These are phyloP conservation scores for Hydroisotoma schaefferi DNA, from an alignment of 2,888 invertebrate species.

Conservation along the genomic window DNA sequence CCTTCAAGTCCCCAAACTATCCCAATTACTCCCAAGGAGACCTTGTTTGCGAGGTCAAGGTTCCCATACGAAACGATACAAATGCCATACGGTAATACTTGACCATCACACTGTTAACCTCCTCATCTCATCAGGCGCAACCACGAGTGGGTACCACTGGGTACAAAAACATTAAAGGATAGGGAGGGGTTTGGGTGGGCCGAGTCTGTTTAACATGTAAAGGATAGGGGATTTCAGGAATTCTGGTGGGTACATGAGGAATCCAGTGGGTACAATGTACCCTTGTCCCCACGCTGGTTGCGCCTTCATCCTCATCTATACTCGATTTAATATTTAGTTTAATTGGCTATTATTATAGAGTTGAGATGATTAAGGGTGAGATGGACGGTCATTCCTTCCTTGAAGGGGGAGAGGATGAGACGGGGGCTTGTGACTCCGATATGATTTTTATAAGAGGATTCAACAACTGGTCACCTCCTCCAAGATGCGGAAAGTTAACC, in stretches of 20 bases:
- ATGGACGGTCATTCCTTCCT: slow-evolving; percentile 37
- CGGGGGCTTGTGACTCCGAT: slow-evolving; percentile 38
- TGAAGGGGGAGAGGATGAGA: slow-evolving; percentile 25
- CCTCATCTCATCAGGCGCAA: too few relatives aligned
- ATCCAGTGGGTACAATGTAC: too few relatives aligned
- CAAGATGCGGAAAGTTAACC: slow-evolving; percentile 39
- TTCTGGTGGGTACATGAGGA: too few relatives aligned
- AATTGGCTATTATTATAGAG: slow-evolving; percentile 18
- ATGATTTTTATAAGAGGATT: slow-evolving; percentile 44
- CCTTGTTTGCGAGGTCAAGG: slow-evolving; percentile 37
- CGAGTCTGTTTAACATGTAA: too few relatives aligned
- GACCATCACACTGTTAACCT: too few relatives aligned
- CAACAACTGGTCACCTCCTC: slow-evolving; percentile 40
- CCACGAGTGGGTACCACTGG: too few relatives aligned
- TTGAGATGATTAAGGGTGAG: slow-evolving; percentile 34
- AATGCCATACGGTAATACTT: slow-evolving; percentile 35
- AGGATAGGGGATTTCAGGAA: too few relatives aligned
- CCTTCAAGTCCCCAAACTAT: slow-evolving; percentile 42
- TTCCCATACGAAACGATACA: slow-evolving; percentile 31
- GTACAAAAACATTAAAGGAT: too few relatives aligned
- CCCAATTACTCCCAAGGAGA: slow-evolving; percentile 30
- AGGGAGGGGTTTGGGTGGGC: too few relatives aligned
- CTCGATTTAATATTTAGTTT: neutral
- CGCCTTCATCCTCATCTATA: neutral
- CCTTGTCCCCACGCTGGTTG: too few relatives aligned